These are phyloP conservation scores for Pocillopora verrucosa DNA, from an alignment of 64 coral and sea anemone genomes.

Conservation along the genomic window DNA sequence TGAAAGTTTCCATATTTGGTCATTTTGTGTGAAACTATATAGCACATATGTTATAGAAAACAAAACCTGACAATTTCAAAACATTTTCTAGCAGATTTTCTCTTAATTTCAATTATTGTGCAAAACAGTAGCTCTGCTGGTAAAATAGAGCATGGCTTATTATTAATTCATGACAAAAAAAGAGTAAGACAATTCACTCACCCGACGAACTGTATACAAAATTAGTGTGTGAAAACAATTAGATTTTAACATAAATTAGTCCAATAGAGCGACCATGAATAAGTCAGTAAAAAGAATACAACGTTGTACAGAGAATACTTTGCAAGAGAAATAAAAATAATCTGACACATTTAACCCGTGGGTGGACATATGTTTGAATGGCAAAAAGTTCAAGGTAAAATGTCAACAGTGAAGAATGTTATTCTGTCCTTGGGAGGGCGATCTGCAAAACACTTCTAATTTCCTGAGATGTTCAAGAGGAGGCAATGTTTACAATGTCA, in stretches of 20 bases:
- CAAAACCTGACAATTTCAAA: background rate
- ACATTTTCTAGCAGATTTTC: background rate
- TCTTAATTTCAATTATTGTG: constrained; percentile 16
- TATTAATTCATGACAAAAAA: constrained; percentile 19
- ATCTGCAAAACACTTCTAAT: constrained; percentile 14
- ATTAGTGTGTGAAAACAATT: constrained; percentile 37
- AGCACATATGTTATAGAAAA: constrained; percentile 6
- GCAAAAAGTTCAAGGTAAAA: constrained; percentile 10
- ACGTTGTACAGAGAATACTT: background rate
- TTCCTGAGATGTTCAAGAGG: constrained; percentile 38
- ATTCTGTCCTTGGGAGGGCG: constrained; percentile 24
- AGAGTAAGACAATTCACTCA: constrained; percentile 5
- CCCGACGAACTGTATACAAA: background rate
- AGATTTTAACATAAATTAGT: constrained; percentile 16
- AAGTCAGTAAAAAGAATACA: background rate
- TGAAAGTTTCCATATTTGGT: constrained; percentile 24
- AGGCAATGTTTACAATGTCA: constrained; percentile 45
- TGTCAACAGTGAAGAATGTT: constrained; percentile 9
- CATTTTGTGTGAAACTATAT: constrained; percentile 32
- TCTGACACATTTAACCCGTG: background rate
- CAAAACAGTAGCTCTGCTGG: background rate
- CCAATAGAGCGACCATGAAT: constrained; percentile 4
- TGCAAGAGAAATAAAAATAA: background rate
- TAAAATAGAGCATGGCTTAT: constrained; percentile 6
- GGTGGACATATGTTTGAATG: background rate